Evolutionary conservation across 2,113 vertebrate genomes (phyloP).

Genomic region (Pollachius pollachius): DNA sequence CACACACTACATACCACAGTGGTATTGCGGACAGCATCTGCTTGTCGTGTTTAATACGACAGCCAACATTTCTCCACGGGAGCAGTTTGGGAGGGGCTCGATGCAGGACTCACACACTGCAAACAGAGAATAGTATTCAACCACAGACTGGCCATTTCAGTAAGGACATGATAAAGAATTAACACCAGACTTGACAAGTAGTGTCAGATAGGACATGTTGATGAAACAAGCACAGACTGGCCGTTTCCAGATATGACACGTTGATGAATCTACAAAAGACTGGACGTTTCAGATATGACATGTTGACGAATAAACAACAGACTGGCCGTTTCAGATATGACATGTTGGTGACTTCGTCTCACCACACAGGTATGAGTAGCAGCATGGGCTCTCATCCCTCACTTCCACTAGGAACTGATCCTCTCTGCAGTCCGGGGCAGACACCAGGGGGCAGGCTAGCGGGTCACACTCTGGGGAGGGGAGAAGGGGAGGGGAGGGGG

Average conservation of each 20-base stretch:
- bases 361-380: conserved; percentile 92
- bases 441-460: conserved; percentile 77
- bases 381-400: conserved; percentile 84
- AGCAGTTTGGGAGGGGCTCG: conserved; percentile 83
- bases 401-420: conserved; percentile 92
- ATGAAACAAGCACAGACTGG: too few relatives aligned
- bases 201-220: neutral
- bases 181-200: neutral
- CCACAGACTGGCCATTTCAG: too few relatives aligned
- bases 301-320: too few relatives aligned
- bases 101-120: conserved; percentile 84
- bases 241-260: too few relatives aligned
- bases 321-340: too few relatives aligned
- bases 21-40: conserved; percentile 89
- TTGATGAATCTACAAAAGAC: too few relatives aligned
- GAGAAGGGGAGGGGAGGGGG: neutral
- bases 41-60: conserved; percentile 84
- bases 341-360: conserved; percentile 32
- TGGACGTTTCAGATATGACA: too few relatives aligned
- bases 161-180: neutral
- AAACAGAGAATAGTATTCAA: conserved; percentile 5
- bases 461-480: conserved; percentile 84
- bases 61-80: conserved; percentile 86
- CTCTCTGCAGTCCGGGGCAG: conserved; percentile 81
- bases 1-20: conserved; percentile 81